Evolutionary conservation across 2,888 invertebrate species (phyloP).

Genomic region (Drosophila picticornis): DNA sequence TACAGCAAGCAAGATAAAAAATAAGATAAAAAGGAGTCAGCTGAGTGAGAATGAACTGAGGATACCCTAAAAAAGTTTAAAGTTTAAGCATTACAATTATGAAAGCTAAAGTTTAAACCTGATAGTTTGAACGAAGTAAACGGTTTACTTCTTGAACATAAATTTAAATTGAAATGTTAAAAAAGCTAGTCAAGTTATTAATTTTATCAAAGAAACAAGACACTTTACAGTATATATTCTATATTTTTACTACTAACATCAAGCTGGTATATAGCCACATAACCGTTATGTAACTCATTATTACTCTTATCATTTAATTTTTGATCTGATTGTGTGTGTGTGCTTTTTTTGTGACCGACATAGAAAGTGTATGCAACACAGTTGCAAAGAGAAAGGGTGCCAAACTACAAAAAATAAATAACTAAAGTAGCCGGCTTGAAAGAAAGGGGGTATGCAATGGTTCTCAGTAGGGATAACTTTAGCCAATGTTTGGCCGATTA

Average conservation of each 20-base stretch:
- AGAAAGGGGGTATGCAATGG: neutral
- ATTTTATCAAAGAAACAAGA: too few species aligned
- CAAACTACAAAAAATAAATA: constrained; percentile 16
- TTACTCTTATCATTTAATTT: neutral
- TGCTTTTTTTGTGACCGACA: neutral
- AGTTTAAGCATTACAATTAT: neutral
- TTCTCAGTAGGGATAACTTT: constrained; percentile 10
- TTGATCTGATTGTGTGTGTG: neutral
- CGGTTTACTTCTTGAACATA: neutral
- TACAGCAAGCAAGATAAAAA: constrained; percentile 21
- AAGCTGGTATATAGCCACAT: too few species aligned
- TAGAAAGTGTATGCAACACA: constrained; percentile 21
- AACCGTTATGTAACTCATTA: neutral
- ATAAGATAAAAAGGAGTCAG: constrained; percentile 17
- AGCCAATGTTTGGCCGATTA: constrained; percentile 25
- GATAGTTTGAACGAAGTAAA: neutral
- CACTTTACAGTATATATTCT: too few species aligned
- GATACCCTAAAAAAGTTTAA: constrained; percentile 29
- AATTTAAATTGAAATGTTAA: neutral
- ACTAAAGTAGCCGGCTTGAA: constrained; percentile 18
- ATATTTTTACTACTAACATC: too few species aligned
- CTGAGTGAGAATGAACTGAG: neutral
- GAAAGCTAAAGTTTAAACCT: neutral
- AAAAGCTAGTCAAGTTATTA: neutral
- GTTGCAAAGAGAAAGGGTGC: constrained; percentile 16